Conservation (phyloP, 2,888 invertebrate species). For the Mythimna vitellina region DNA sequence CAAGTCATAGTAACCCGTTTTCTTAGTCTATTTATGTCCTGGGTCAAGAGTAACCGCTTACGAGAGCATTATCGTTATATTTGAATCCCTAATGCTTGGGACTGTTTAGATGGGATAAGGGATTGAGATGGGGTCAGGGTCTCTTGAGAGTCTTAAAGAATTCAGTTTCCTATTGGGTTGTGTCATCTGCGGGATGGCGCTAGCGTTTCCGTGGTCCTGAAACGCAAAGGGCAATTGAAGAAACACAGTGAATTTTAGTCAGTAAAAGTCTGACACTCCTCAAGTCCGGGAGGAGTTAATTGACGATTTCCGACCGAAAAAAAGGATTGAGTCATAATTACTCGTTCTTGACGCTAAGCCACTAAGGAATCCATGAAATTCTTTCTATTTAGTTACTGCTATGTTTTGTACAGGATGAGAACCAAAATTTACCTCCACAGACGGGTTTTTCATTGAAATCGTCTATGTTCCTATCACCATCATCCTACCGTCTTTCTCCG, state of each 20-base stretch:
- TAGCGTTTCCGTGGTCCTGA: too few relatives aligned
- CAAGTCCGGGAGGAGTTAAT: too few relatives aligned
- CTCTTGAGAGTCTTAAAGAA: neutral
- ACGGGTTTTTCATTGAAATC: neutral
- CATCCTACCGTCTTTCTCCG: neutral
- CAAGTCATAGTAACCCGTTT: constrained; percentile 26
- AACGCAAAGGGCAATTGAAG: too few relatives aligned
- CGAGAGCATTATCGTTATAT: neutral
- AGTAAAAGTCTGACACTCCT: too few relatives aligned
- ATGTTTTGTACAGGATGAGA: neutral
- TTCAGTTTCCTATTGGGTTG: too few relatives aligned
- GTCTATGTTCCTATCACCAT: neutral
- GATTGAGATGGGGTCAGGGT: neutral
- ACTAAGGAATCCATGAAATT: too few relatives aligned
- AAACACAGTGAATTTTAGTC: too few relatives aligned
- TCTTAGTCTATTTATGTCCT: constrained; percentile 20
- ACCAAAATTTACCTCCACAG: neutral
- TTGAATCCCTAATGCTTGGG: neutral
- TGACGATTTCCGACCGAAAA: too few relatives aligned
- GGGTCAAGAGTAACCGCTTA: constrained; percentile 26
- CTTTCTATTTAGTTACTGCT: too few relatives aligned
- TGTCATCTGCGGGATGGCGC: too few relatives aligned
- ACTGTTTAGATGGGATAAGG: neutral
- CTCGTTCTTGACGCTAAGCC: too few relatives aligned
- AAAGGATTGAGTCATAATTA: too few relatives aligned